phyloP scores from a whole-genome alignment of 1,140 invertebrate species.

The Microplitis mediator region DNA sequence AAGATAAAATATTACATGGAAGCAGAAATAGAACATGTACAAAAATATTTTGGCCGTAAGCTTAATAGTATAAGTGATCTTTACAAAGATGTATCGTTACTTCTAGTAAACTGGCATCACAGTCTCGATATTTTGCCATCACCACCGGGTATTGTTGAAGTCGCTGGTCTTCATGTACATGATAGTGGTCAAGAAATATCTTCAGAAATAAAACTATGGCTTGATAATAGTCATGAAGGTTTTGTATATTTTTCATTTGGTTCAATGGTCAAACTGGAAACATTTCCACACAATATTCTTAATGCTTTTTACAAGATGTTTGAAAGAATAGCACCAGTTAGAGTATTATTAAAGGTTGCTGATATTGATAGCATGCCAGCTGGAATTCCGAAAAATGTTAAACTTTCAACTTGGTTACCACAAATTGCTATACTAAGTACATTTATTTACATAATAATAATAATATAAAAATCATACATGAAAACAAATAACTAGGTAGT shows the following conservation, averaged over 20 bases:
- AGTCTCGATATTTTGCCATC: slow-evolving; percentile 59
- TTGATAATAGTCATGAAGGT: slow-evolving; percentile 71
- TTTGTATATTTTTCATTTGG: slow-evolving; percentile 77
- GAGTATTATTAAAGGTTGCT: slow-evolving; percentile 46
- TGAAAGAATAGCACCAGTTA: slow-evolving; percentile 44
- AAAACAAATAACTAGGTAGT: too few species aligned
- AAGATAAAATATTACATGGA: slow-evolving; percentile 32
- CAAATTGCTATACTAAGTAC: slow-evolving; percentile 63
- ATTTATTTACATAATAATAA: slow-evolving; percentile 6
- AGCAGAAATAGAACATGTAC: slow-evolving; percentile 35
- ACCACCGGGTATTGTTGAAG: slow-evolving; percentile 62
- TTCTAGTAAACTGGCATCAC: slow-evolving; percentile 67
- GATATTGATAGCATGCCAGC: slow-evolving; percentile 45
- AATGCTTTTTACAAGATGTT: slow-evolving; percentile 42
- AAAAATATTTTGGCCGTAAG: slow-evolving; percentile 55
- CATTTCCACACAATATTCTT: slow-evolving; percentile 46
- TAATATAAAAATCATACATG: neutral
- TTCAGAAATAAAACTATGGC: slow-evolving; percentile 47
- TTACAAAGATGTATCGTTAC: slow-evolving; percentile 44
- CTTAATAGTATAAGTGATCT: slow-evolving; percentile 52
- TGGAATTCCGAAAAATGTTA: slow-evolving; percentile 67
- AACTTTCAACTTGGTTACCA: slow-evolving; percentile 68
- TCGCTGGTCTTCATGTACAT: slow-evolving; percentile 66
- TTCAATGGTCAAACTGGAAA: slow-evolving; percentile 71
- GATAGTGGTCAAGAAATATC: slow-evolving; percentile 37